Conservation (phyloP, 2,888 invertebrate species). For the Cosmia pyralina region DNA sequence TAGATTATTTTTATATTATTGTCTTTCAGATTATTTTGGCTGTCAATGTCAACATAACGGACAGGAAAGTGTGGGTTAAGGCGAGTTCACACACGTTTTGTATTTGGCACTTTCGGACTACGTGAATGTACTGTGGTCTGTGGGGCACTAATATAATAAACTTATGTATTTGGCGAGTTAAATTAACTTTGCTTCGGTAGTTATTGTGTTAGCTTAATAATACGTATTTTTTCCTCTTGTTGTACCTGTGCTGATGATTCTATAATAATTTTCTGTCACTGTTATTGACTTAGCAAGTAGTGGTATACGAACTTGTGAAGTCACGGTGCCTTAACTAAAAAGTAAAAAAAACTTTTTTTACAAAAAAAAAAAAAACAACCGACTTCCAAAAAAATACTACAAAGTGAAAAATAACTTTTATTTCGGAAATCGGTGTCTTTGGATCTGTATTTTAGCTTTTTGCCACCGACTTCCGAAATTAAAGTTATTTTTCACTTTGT, state of each 20-base stretch:
- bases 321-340: not conserved
- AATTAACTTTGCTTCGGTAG: not conserved
- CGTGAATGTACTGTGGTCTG: too few species aligned
- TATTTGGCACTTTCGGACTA: not conserved
- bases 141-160: not conserved
- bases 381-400: too few species aligned
- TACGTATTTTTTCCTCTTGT: not conserved
- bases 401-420: too few species aligned
- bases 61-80: slow-evolving; percentile 57
- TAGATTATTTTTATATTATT: slow-evolving; percentile 73
- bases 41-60: slow-evolving; percentile 74
- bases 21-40: slow-evolving; percentile 74
- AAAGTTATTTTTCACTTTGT: too few species aligned
- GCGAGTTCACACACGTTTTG: slow-evolving; percentile 34
- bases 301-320: not conserved
- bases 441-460: too few species aligned
- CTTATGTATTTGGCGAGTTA: not conserved
- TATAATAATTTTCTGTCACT: not conserved
- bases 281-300: not conserved
- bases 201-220: not conserved
- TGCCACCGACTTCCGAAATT: too few species aligned
- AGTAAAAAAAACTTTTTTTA: too few species aligned
- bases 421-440: too few species aligned
- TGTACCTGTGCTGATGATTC: not conserved
- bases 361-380: too few species aligned